Evolutionary conservation across 2,113 vertebrate species (phyloP).

Genomic region (Podocnemis expansa): DNA sequence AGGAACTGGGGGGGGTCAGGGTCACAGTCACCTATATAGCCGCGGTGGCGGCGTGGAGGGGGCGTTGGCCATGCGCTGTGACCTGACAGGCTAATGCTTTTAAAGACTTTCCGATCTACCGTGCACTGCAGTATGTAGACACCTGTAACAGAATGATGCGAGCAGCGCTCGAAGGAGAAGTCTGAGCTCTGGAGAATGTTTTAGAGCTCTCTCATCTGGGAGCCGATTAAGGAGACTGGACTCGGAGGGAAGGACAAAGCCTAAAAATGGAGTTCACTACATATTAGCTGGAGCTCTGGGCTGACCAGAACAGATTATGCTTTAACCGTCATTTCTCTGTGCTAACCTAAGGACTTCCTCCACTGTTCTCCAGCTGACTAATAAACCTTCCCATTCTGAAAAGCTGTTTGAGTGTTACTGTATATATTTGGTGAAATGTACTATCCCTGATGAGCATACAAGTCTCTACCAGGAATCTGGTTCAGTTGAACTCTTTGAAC

Average conservation of each 20-base stretch:
- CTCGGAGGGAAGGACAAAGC: not conserved
- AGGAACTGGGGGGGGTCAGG: no score
- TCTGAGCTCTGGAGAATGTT: not conserved
- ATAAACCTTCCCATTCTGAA: not conserved
- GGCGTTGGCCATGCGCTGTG: no score
- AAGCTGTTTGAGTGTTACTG: not conserved
- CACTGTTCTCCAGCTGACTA: not conserved
- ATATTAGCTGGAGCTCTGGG: not conserved
- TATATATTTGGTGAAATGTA: not conserved
- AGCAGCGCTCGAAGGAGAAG: no score
- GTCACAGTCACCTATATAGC: no score
- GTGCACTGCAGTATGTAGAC: no score
- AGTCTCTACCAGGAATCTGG: not conserved
- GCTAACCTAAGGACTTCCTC: not conserved
- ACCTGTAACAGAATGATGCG: no score
- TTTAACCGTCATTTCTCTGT: not conserved
- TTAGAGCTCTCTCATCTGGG: not conserved
- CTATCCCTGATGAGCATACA: not conserved
- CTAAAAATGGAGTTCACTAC: not conserved
- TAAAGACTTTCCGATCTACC: no score
- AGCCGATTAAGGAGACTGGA: not conserved
- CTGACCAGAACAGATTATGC: not conserved
- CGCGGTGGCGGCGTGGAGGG: no score
- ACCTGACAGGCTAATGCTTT: no score
- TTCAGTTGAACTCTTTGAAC: not conserved